Percentiles rank a stretch among this genome's conserved stretches.
phyloP scores from a whole-genome alignment of 1,140 invertebrate genomes.

The Magallana angulata region DNA sequence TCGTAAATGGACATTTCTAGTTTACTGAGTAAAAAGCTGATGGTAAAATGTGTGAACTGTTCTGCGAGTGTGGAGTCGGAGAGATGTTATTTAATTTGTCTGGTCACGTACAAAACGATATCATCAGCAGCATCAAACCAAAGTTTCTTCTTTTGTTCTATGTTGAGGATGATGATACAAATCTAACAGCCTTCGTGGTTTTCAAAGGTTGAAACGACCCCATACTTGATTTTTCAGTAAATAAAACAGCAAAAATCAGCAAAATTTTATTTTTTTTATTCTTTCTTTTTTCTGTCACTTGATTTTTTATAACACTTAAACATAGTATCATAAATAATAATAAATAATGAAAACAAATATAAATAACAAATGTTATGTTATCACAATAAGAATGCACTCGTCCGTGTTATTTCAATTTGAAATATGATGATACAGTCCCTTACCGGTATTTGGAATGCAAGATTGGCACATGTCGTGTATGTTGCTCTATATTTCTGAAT shows the following conservation, averaged over 20 bases:
- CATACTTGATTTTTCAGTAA: background rate
- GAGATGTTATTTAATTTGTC: background rate
- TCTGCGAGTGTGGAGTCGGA: background rate
- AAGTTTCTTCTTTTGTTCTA: too few species aligned
- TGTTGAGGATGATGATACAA: too few species aligned
- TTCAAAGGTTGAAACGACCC: too few species aligned
- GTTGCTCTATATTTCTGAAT: background rate
- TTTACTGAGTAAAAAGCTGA: background rate
- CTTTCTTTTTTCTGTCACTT: slow-evolving; percentile 2
- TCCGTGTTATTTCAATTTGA: slow-evolving; percentile 1
- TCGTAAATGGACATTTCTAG: slow-evolving; percentile 25
- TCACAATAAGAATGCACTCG: slow-evolving; percentile 7
- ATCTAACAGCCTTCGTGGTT: too few species aligned
- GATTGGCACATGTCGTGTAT: background rate
- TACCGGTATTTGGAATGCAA: slow-evolving; percentile 10
- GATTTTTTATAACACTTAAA: slow-evolving; percentile 11
- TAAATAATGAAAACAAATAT: slow-evolving; percentile 13
- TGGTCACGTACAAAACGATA: background rate
- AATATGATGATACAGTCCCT: slow-evolving; percentile 10
- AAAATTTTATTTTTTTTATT: slow-evolving; percentile 21
- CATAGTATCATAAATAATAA: slow-evolving; percentile 25
- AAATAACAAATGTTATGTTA: slow-evolving; percentile 29
- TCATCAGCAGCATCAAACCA: too few species aligned
- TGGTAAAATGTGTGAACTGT: background rate
- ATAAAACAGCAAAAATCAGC: background rate